Percentiles rank a stretch among this genome's conserved stretches.
Evolutionary conservation across 2,797 vertebrate genomes (phyloP).

Genomic region (Halcyon chelicuti): DNA sequence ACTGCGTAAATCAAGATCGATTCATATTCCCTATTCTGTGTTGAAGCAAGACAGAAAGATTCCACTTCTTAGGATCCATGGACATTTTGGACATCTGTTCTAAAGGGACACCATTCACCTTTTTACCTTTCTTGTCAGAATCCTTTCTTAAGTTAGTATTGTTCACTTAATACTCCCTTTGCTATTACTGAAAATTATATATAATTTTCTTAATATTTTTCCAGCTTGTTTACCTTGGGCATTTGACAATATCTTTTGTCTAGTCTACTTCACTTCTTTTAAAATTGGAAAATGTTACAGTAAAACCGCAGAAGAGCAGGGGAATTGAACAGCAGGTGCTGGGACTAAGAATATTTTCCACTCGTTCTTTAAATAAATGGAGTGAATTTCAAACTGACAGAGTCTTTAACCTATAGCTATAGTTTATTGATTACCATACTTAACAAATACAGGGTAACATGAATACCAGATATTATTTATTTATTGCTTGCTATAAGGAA

Average conservation of each 20-base stretch:
- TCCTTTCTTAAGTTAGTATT: background rate
- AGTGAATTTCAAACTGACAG: background rate
- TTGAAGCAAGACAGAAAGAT: background rate
- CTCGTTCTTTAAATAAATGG: background rate
- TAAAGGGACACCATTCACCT: background rate
- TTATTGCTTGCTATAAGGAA: background rate
- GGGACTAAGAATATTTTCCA: conserved; percentile 19
- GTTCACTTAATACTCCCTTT: background rate
- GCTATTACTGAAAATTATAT: background rate
- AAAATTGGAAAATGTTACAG: background rate
- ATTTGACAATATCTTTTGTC: conserved; percentile 17
- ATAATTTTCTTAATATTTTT: conserved; percentile 17
- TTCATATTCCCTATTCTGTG: background rate
- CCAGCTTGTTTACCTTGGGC: conserved; percentile 25
- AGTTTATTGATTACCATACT: background rate
- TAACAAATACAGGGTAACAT: background rate
- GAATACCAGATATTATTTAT: background rate
- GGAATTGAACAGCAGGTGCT: conserved; percentile 46
- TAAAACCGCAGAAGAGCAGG: conserved; percentile 29
- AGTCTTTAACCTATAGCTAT: background rate
- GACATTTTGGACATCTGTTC: background rate
- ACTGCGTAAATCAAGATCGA: conserved; percentile 6
- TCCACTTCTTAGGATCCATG: background rate
- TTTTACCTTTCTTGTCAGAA: background rate
- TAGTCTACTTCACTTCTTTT: background rate